phyloP scores from a whole-genome alignment of 2,113 vertebrate genomes.

The Merops nubicus region DNA sequence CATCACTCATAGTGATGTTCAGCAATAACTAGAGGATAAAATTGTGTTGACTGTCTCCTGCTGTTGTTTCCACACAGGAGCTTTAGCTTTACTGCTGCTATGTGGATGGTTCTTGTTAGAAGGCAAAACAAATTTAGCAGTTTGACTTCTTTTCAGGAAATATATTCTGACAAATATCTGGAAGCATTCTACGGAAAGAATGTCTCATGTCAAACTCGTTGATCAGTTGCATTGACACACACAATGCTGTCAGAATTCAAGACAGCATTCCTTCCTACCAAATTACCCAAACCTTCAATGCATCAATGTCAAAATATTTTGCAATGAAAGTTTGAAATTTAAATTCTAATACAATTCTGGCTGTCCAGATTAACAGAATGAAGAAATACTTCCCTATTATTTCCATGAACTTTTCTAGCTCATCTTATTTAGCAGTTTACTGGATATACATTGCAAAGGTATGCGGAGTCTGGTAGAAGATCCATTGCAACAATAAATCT shows the following conservation, averaged over 20 bases:
- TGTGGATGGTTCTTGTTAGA: conserved; percentile 36
- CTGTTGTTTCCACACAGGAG: conserved; percentile 26
- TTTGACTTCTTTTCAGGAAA: conserved; percentile 60
- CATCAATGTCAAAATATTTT: not conserved
- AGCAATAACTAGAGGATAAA: conserved; percentile 22
- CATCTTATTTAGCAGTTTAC: not conserved
- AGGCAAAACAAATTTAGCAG: conserved; percentile 47
- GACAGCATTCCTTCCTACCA: not conserved
- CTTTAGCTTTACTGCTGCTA: conserved; percentile 15
- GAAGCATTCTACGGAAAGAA: conserved; percentile 32
- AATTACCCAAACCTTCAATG: not conserved
- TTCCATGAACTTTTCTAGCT: not conserved
- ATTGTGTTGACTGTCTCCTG: conserved; percentile 11
- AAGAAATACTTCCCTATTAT: not conserved
- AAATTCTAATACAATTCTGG: not conserved
- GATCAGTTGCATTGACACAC: conserved; percentile 25
- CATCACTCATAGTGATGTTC: conserved; percentile 4
- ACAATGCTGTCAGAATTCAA: conserved; percentile 7
- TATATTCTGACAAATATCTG: conserved; percentile 47
- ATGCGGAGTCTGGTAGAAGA: not conserved
- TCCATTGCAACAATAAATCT: not conserved
- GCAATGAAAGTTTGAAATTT: not conserved
- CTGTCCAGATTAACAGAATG: not conserved
- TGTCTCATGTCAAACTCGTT: conserved; percentile 35
- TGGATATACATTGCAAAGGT: not conserved